A percentile compares a stretch with the other conserved stretches of the same genome.
These are phyloP conservation scores for Falco cherrug DNA, from an alignment of 2,797 vertebrate genomes.

Conservation along the genomic window DNA sequence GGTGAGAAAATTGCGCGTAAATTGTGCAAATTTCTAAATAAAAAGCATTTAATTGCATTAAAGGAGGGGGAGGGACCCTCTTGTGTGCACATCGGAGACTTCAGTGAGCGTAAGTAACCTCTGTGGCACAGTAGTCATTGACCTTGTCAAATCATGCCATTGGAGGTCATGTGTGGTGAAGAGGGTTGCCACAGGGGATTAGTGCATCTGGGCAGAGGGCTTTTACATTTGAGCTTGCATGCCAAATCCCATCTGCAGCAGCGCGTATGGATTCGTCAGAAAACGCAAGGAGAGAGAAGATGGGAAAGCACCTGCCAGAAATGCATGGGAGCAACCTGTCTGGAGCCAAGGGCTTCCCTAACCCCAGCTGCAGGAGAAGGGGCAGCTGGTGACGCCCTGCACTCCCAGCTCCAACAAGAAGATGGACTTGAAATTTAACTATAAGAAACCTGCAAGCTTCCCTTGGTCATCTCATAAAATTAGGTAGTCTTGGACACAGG, in stretches of 20 bases:
- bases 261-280: background rate
- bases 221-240: background rate
- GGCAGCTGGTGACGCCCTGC: accelerated
- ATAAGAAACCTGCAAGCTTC: background rate
- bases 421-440: background rate
- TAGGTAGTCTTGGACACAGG: background rate
- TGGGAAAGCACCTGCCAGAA: background rate
- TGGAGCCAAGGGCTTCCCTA: background rate
- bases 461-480: background rate
- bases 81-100: background rate
- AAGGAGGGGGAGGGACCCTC: conserved; percentile 20
- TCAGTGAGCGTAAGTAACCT: conserved; percentile 39
- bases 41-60: conserved; percentile 45
- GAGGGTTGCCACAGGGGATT: conserved; percentile 59
- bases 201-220: conserved; percentile 58
- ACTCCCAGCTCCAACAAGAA: background rate
- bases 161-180: conserved; percentile 38
- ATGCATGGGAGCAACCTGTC: background rate
- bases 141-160: conserved; percentile 50
- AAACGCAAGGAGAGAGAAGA: background rate
- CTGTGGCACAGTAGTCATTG: conserved; percentile 38
- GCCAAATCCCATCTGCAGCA: conserved; percentile 32
- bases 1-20: background rate
- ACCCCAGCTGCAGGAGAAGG: background rate
- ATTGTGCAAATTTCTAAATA: conserved; percentile 42